Conservation (phyloP, 2,113 vertebrate species). For the Empidonax traillii region DNA sequence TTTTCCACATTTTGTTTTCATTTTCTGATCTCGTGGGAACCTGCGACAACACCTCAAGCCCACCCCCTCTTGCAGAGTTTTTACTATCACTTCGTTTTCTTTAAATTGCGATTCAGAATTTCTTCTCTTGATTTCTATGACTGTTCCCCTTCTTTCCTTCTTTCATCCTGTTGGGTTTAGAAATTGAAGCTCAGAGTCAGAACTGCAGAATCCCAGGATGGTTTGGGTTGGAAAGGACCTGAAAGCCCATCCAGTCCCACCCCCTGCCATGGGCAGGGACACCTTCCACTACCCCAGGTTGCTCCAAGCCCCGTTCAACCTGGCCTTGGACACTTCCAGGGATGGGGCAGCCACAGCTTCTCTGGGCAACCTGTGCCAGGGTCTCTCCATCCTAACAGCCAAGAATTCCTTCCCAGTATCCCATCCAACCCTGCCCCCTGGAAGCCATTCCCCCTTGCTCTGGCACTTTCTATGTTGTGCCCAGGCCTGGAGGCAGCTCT, state of each 20-base stretch:
- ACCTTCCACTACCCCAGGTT: rapidly evolving
- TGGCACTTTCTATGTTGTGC: neutral
- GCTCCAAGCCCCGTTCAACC: neutral
- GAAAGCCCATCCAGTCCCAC: neutral
- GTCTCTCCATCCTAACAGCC: rapidly evolving
- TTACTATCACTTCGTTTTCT: neutral
- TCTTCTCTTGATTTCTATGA: neutral
- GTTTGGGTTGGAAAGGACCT: neutral
- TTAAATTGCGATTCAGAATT: neutral
- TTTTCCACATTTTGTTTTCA: neutral
- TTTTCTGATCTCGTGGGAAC: neutral
- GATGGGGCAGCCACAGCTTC: neutral
- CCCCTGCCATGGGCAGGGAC: neutral
- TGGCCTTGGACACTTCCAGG: neutral
- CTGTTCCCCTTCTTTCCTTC: neutral
- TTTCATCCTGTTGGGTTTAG: neutral
- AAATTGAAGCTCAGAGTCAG: neutral
- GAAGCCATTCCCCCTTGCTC: neutral
- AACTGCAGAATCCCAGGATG: neutral
- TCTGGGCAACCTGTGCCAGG: neutral
- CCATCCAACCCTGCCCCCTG: neutral
- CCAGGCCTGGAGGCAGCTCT: neutral
- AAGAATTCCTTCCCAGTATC: neutral
- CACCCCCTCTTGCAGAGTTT: neutral
- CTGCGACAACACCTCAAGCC: neutral